These are phyloP conservation scores for Listrodromus nycthemerus DNA, from an alignment of 2,888 invertebrate genomes.

Conservation along the genomic window DNA sequence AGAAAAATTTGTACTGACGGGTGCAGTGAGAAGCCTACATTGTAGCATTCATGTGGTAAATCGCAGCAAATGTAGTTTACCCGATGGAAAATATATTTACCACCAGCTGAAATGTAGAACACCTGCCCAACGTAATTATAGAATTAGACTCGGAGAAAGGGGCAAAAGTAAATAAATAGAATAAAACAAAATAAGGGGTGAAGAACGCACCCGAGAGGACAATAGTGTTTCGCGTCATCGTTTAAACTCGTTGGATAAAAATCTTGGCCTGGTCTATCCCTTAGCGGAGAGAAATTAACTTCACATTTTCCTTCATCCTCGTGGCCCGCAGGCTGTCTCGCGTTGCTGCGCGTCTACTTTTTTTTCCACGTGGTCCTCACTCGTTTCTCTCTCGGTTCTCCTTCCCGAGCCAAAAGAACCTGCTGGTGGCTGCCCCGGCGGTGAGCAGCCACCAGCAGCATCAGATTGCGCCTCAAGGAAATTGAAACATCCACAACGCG, in stretches of 20 bases:
- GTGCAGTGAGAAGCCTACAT: not conserved
- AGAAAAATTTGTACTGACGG: not conserved
- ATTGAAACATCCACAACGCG: slow-evolving; percentile 88
- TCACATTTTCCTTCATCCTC: slow-evolving; percentile 64
- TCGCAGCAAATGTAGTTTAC: too few relatives aligned
- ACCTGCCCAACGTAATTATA: not conserved
- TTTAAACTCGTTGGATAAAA: slow-evolving; percentile 47
- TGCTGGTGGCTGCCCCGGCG: slow-evolving; percentile 48
- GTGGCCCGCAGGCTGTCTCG: slow-evolving; percentile 51
- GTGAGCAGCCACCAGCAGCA: slow-evolving; percentile 73
- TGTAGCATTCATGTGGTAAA: too few relatives aligned
- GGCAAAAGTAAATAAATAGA: not conserved
- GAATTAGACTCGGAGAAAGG: not conserved
- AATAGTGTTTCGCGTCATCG: slow-evolving; percentile 32
- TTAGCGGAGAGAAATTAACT: slow-evolving; percentile 73
- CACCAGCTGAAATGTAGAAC: not conserved
- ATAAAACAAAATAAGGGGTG: not conserved
- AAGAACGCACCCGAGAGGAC: not conserved
- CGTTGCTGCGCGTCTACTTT: slow-evolving; percentile 54
- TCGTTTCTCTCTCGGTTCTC: slow-evolving; percentile 37
- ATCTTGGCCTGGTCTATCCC: slow-evolving; percentile 36
- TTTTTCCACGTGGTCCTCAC: slow-evolving; percentile 55
- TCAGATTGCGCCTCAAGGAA: slow-evolving; percentile 92
- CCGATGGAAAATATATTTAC: not conserved
- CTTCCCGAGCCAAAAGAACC: slow-evolving; percentile 58